Percentiles rank a stretch among this genome's conserved stretches.
These are phyloP conservation scores for Caprella mutica DNA, from an alignment of 2,888 invertebrate genomes.

Conservation along the genomic window DNA sequence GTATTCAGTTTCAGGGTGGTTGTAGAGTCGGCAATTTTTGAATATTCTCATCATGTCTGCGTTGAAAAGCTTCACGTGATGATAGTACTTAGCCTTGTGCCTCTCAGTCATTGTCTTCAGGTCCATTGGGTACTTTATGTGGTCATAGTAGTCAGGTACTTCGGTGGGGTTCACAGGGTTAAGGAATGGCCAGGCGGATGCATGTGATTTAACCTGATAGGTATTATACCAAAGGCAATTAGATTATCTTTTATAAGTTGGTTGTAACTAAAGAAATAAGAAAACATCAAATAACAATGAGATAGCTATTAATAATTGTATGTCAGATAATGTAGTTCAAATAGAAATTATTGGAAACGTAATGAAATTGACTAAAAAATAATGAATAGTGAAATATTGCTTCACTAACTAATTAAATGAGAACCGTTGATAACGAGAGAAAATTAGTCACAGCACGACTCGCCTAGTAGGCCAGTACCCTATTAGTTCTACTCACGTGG, in stretches of 20 bases:
- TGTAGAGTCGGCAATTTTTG: conserved; percentile 89
- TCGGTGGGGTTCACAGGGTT: conserved; percentile 83
- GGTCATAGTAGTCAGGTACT: conserved; percentile 92
- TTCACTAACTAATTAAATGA: too few relatives aligned
- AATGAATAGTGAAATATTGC: too few relatives aligned
- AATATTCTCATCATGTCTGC: conserved; percentile 95
- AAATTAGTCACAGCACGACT: too few relatives aligned
- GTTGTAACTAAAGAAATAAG: too few relatives aligned
- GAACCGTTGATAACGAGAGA: too few relatives aligned
- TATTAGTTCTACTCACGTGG: conserved; percentile 30
- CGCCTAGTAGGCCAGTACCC: too few relatives aligned
- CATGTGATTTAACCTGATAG: conserved; percentile 53
- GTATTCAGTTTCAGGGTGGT: conserved; percentile 88
- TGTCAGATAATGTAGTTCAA: too few relatives aligned
- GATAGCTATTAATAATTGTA: too few relatives aligned
- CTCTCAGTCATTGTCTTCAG: conserved; percentile 76
- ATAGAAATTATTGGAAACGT: too few relatives aligned
- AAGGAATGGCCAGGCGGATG: conserved; percentile 87
- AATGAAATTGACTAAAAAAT: too few relatives aligned
- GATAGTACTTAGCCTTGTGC: conserved; percentile 75
- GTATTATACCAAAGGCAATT: conserved; percentile 43
- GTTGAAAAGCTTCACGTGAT: conserved; percentile 74
- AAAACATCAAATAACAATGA: too few relatives aligned
- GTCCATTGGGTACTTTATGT: conserved; percentile 96
- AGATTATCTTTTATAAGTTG: too few relatives aligned